Base-by-base conservation (phyloP, 1,140 invertebrate genomes). In the Araneus ventricosus region DNA sequence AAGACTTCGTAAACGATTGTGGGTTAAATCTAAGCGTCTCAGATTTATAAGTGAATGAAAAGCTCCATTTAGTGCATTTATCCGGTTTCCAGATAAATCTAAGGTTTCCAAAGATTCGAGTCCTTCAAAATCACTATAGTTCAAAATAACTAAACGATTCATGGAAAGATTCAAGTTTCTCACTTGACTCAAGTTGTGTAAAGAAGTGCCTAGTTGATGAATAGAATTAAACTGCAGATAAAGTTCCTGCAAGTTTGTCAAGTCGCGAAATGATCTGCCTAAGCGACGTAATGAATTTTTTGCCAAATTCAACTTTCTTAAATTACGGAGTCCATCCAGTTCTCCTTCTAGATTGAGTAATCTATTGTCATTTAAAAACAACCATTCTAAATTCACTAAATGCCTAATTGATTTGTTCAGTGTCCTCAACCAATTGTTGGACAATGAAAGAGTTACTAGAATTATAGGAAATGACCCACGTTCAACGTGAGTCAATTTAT, bases 221-320 rank as follows among this genome's bases (percentile, higher is more conserved):
- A 94, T 80, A 22, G n/a, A n/a, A 41, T 94, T 94, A 27, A 75
- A 84, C 20, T 89, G 87, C 63, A 94, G 59, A 45, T 94, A 82
- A 45, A 94, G 57, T n/a, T 41, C n/a, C 22, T 85, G 37, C 41
- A 94, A 27, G 8, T 91, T 37, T n/a, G n/a, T 6, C 10, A 94
- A 70, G 41, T 92, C 20, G 24, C 37, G 22, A 24, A 94, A 90
- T 27, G 93, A 88, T 7, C 22, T 22, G 4, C 93, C 93, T 24
- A 94, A 52, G 2, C 30, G 30, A 4, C 80, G 20, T 27, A 94
- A 52, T 5, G 57, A 24, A 52, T 94, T 94, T 20, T 27, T 70
- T 6, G 89, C 61, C 34, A 94, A 67, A 27, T 94, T 82, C 59
- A 94, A 37, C 5, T 70, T 20, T 34, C 79, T 75, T 30, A 94